Evolutionary conservation across 2,113 vertebrate species (phyloP).

Genomic region (Morphnarchus princeps): DNA sequence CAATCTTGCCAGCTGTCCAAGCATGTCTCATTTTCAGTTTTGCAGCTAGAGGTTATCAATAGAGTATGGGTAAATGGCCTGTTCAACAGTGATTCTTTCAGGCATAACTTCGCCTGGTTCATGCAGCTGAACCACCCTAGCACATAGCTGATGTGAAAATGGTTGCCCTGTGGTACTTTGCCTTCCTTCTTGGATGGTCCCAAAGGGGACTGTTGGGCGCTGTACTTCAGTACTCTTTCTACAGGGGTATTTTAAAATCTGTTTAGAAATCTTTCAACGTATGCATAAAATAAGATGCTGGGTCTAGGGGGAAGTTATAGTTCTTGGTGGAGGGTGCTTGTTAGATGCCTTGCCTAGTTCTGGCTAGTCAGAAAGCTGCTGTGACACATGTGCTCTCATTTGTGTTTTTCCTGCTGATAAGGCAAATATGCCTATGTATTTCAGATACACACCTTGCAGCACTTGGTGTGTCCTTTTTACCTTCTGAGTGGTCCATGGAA

Average conservation of each 20-base stretch:
- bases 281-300: not conserved
- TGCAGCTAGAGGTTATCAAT: not conserved
- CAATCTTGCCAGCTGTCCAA: not conserved
- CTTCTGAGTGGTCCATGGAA: not conserved
- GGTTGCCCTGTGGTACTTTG: not conserved
- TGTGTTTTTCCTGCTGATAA: not conserved
- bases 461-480: not conserved
- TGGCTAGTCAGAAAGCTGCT: not conserved
- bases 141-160: not conserved
- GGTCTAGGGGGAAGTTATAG: not conserved
- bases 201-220: not conserved
- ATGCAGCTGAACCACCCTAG: not conserved
- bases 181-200: not conserved
- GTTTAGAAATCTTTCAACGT: not conserved
- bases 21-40: not conserved
- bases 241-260: not conserved
- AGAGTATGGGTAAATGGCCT: not conserved
- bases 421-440: not conserved
- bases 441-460: not conserved
- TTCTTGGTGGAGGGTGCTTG: not conserved
- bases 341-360: not conserved
- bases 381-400: not conserved
- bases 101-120: not conserved
- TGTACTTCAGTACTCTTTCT: not conserved
- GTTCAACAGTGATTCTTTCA: not conserved